Conservation (phyloP, 2,113 vertebrate species). For the Rhynchomys soricoides region DNA sequence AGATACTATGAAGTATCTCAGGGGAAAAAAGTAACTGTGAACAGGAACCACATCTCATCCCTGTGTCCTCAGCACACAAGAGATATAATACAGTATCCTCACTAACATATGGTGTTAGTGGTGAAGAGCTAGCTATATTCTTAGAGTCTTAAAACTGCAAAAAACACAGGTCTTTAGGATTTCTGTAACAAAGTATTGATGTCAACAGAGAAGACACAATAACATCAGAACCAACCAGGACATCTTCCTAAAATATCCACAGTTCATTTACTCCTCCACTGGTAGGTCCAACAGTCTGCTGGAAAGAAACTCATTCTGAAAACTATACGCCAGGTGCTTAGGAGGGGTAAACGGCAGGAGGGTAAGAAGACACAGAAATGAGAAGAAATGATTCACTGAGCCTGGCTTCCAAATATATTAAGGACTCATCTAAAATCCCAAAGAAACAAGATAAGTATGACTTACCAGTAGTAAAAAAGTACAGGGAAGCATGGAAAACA, state of each 20-base stretch:
- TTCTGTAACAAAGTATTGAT: background rate
- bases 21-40: background rate
- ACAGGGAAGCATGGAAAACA: conserved; percentile 84
- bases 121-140: background rate
- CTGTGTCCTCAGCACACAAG: background rate
- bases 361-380: background rate
- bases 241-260: background rate
- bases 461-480: conserved; percentile 87
- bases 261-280: background rate
- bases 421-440: conserved; percentile 55
- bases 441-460: conserved; percentile 65
- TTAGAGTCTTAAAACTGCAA: background rate
- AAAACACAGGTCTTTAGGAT: background rate
- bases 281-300: background rate
- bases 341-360: background rate
- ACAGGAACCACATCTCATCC: background rate
- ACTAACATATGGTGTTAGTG: background rate
- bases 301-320: conserved; percentile 2
- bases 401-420: conserved; percentile 7
- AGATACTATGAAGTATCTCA: background rate
- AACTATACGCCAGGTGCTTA: background rate
- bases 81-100: background rate
- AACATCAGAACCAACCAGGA: background rate
- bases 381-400: background rate
- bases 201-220: background rate